Percentiles rank a stretch among this genome's conserved stretches.
Conservation (phyloP, 2,113 vertebrate species). For the Seriola dumerili region DNA sequence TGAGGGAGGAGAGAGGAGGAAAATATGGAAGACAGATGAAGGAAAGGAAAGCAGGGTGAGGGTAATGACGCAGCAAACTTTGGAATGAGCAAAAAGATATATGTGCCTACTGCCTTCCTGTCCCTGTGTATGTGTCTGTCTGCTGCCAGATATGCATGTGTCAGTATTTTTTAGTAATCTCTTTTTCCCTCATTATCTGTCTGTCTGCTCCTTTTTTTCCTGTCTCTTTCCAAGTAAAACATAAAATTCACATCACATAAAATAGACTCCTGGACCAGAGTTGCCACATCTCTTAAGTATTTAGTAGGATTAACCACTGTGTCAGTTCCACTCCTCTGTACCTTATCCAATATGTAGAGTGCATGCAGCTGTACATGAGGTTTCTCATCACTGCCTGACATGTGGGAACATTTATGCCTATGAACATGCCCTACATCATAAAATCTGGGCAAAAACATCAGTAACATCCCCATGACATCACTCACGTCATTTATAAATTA, state of each 20-base stretch:
- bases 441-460: neutral
- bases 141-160: constrained; percentile 8
- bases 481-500: no score
- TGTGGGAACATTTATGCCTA: neutral
- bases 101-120: neutral
- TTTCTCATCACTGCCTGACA: neutral
- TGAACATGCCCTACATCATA: constrained; percentile 5
- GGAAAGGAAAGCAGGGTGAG: constrained; percentile 6
- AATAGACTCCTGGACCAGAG: neutral
- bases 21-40: neutral
- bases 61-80: constrained; percentile 25
- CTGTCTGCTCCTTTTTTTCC: neutral
- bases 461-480: neutral
- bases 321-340: constrained; percentile 17
- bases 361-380: neutral
- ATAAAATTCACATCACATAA: constrained; percentile 4
- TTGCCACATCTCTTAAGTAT: constrained; percentile 38
- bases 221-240: neutral
- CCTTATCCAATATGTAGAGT: neutral
- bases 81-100: constrained; percentile 12
- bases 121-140: neutral
- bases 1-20: neutral
- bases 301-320: constrained; percentile 29
- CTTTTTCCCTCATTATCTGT: neutral
- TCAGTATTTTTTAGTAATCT: neutral